Evolutionary conservation across 2,113 vertebrate species (phyloP).

Genomic region (Myrmecobius fasciatus): DNA sequence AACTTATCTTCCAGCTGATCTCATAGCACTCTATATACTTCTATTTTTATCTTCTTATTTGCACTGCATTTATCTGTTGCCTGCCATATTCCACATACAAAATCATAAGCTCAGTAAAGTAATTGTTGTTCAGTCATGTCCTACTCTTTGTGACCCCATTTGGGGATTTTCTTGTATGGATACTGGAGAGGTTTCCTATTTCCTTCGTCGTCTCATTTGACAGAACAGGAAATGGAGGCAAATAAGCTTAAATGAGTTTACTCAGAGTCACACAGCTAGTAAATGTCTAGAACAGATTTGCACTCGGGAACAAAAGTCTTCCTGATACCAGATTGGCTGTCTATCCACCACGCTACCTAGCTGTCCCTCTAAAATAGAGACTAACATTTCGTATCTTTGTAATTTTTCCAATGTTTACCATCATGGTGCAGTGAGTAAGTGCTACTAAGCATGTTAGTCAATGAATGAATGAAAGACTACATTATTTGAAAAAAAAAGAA

Average conservation of each 20-base stretch:
- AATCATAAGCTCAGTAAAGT: background rate
- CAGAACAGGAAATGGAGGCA: background rate
- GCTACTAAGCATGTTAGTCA: background rate
- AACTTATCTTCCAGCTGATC: background rate
- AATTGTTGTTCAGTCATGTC: background rate
- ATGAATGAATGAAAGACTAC: background rate
- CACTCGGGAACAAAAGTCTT: background rate
- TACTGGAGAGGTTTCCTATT: background rate
- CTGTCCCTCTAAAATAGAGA: background rate
- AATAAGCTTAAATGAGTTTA: background rate
- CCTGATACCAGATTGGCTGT: background rate
- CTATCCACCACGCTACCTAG: background rate
- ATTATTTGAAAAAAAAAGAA: background rate
- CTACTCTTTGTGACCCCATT: background rate
- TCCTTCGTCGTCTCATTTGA: background rate
- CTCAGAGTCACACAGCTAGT: background rate
- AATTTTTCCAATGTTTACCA: background rate
- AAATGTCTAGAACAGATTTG: background rate
- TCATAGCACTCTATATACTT: background rate
- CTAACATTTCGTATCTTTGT: background rate
- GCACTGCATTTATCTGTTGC: background rate
- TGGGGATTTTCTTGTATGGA: background rate
- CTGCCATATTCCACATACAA: background rate
- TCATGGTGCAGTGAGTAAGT: background rate
- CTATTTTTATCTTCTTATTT: background rate